Conservation (phyloP, 2,888 invertebrate species). For the Drosophila meridiana region DNA sequence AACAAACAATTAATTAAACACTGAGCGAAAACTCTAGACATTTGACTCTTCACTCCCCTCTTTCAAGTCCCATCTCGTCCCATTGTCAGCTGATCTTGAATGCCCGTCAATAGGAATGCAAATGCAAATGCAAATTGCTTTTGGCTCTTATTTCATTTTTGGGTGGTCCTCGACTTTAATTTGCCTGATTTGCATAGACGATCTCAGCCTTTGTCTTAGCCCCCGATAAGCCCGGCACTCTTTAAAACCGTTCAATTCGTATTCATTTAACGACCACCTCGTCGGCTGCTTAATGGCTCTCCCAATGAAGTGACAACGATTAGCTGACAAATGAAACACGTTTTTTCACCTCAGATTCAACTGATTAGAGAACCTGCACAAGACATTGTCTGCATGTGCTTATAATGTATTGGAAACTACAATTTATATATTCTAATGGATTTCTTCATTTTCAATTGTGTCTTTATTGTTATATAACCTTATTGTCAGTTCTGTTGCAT, state of each 20-base stretch:
- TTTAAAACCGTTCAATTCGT: conserved; percentile 33
- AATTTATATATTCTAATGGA: not conserved
- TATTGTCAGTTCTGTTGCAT: no score
- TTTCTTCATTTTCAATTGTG: not conserved
- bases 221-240: conserved; percentile 21
- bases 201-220: conserved; percentile 60
- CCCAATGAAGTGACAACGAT: conserved; percentile 72
- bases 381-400: conserved; percentile 3
- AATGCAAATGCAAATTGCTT: conserved; percentile 71
- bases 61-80: conserved; percentile 45
- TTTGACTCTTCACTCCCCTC: not conserved
- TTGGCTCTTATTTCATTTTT: conserved; percentile 47
- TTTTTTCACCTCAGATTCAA: conserved; percentile 29
- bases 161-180: conserved; percentile 55
- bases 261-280: conserved; percentile 33
- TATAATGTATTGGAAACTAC: not conserved
- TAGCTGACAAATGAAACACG: conserved; percentile 59
- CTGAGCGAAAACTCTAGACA: conserved; percentile 31
- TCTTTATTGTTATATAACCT: not conserved
- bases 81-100: conserved; percentile 44
- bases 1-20: conserved; percentile 78
- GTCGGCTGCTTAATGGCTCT: conserved; percentile 41
- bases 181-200: conserved; percentile 67
- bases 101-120: conserved; percentile 45
- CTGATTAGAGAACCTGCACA: conserved; percentile 37